Evolutionary conservation across 2,113 vertebrate genomes (phyloP), one percentile per base, ranked within the genome.

Genomic region (Zosterops pallidus): DNA sequence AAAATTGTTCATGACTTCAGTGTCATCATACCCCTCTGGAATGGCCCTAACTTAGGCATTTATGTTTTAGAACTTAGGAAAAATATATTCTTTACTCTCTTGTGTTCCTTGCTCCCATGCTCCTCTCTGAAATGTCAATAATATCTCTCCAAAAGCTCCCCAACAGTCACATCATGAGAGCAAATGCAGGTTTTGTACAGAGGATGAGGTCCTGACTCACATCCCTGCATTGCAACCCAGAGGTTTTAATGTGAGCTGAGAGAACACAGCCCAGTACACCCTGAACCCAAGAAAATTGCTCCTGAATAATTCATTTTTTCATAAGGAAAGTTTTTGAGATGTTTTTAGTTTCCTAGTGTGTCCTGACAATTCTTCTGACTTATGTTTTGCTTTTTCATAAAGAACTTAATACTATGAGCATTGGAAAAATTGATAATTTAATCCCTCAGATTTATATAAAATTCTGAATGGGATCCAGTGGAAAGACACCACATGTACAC

Each of bases 301-400:
- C 56, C 29, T 92, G 74, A 92, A 95, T 95, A 94, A 97, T 94
- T 89, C 25, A 94, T 83, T 96, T 94, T 81, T 84, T 92, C 95
- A 86, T 86, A 94, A 78, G 53, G 33, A 75, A 92, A 81, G 14
- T 41, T 89, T 93, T 41, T 52, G 44, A 76, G 69, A 89, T 41
- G 15, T 50, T 90, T 60, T 81, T 83, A 33, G 46, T 77, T 95
- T 94, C 76, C 77, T 59, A 44, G 11, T 12, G 59, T 65, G 50
- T 39, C 39, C 18, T 86, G 76, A 57, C 39, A 78, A 62, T 60
- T 78, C 28, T 46, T 86, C 63, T 67, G 31, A 86, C 70, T 74
- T 69, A 77, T 81, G 15, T 50, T 88, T 90, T 76, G 3, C 55
- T 76, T 82, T 93, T 80, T 83, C n/a, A 33, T 65, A 24, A 83